Evolutionary conservation across 2,113 vertebrate species (phyloP), one percentile per base, ranked within the genome.

Genomic region (Bolborhynchus lineola): DNA sequence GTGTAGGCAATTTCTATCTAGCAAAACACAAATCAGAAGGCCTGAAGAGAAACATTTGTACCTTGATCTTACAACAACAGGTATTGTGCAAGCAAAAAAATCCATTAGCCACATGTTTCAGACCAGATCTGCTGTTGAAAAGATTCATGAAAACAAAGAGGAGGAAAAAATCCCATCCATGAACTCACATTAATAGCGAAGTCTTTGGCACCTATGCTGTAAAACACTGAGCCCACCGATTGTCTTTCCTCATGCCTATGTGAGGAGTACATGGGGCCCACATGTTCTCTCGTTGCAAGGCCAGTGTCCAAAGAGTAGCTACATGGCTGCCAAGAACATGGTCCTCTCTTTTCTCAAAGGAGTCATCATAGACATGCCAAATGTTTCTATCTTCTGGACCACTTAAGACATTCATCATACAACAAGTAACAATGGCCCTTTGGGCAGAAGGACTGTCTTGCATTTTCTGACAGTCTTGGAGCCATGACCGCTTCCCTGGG

Each of bases 161-260:
- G 3, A 7, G 16, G 5, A 7, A 42, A 35, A 64, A 21, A 19
- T 21, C 42, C n/a, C 8, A 9, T 29, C 21, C 44, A 13, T 49
- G 37, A 82, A 35, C 16, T 63, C 33, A 41, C 14, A 4, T 46
- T 39, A 29, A n/a, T 7, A 70, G 4, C 16, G 9, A 20, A 55
- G 31, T 64, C n/a, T 59, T 37, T 5, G 1, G 2, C 13, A 52
- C 3, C 8, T 35, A 2, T 4, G 2, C 52, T 71, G 12, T 44
- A 57, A 91, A 92, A 89, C 15, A 19, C 28, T 70, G 65, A 49
- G 13, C 13, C 46, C 3, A 18, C 10, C 3, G 7, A 76, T 10
- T 6, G 46, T 49, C 39, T 52, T 87, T 68, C 59, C 5, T 90
- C 15, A 33, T 29, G 47, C 6, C 31, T 77, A 5, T 2, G 1